phyloP scores from a whole-genome alignment of 2,113 vertebrate species.

The Limanda limanda region DNA sequence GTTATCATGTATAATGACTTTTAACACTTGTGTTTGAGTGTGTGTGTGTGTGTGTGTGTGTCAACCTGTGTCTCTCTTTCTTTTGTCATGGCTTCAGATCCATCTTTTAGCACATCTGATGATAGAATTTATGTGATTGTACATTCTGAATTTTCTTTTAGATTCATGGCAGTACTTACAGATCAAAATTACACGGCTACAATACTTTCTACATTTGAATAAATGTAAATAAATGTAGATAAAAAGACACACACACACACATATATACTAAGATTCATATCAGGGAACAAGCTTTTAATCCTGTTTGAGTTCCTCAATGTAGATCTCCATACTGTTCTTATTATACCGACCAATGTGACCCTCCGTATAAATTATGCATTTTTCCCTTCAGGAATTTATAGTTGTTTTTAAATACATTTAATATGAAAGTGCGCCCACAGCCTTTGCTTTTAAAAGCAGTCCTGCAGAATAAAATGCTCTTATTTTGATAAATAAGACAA shows the following conservation, averaged over 20 bases:
- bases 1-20: not conserved
- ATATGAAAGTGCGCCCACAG: not conserved
- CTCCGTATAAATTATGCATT: conserved; percentile 4
- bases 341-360: not conserved
- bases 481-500: conserved; percentile 2
- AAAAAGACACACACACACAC: too few species aligned
- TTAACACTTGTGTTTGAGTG: not conserved
- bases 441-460: not conserved
- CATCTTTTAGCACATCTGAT: too few species aligned
- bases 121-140: too few species aligned
- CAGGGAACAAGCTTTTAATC: too few species aligned
- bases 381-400: not conserved
- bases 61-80: not conserved
- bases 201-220: too few species aligned
- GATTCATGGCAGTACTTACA: too few species aligned
- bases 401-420: conserved; percentile 8
- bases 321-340: not conserved
- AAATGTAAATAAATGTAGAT: too few species aligned
- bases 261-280: too few species aligned
- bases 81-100: too few species aligned
- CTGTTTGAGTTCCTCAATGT: not conserved
- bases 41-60: not conserved
- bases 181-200: too few species aligned
- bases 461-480: conserved; percentile 22
- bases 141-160: too few species aligned